A percentile compares a stretch with the other conserved stretches of the same genome.
These are phyloP conservation scores for Planiliza haematocheilus DNA, from an alignment of 2,113 vertebrate genomes.

Conservation along the genomic window DNA sequence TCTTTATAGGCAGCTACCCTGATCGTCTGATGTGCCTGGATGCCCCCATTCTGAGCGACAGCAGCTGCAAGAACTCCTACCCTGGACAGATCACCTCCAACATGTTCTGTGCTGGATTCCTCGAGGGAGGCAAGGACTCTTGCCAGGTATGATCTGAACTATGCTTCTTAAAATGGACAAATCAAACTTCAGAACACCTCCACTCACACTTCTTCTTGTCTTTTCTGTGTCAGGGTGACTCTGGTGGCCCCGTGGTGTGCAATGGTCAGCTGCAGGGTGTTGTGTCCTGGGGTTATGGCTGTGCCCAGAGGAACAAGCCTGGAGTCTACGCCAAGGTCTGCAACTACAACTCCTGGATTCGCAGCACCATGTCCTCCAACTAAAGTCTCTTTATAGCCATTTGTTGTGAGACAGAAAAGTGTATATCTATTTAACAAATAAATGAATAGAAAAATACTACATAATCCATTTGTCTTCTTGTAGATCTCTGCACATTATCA, in stretches of 20 bases:
- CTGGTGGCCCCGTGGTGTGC: slow-evolving; percentile 88
- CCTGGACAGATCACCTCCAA: slow-evolving; percentile 87
- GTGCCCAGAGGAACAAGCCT: slow-evolving; percentile 83
- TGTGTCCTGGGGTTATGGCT: slow-evolving; percentile 90
- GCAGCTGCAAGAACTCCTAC: slow-evolving; percentile 81
- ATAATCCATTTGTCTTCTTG: too few species aligned
- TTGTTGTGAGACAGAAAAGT: too few species aligned
- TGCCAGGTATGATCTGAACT: slow-evolving; percentile 87
- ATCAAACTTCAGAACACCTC: background rate
- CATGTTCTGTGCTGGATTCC: slow-evolving; percentile 91
- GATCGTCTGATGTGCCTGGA: slow-evolving; percentile 87
- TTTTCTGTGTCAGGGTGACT: slow-evolving; percentile 84
- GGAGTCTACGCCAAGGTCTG: slow-evolving; percentile 89
- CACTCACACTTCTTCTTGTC: slow-evolving; percentile 10
- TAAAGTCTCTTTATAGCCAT: slow-evolving; percentile 14
- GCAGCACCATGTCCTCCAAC: slow-evolving; percentile 77
- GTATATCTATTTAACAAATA: too few species aligned
- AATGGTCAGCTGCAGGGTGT: slow-evolving; percentile 85
- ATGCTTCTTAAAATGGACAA: background rate
- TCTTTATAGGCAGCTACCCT: slow-evolving; percentile 80
- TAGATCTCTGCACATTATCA: too few species aligned
- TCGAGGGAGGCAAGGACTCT: slow-evolving; percentile 93
- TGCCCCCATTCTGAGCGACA: slow-evolving; percentile 84
- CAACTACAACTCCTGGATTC: slow-evolving; percentile 85
- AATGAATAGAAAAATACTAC: too few species aligned